Percentiles rank a stretch among this genome's conserved stretches.
phyloP scores from a whole-genome alignment of 2,797 vertebrate species.

The Chromis chromis region DNA sequence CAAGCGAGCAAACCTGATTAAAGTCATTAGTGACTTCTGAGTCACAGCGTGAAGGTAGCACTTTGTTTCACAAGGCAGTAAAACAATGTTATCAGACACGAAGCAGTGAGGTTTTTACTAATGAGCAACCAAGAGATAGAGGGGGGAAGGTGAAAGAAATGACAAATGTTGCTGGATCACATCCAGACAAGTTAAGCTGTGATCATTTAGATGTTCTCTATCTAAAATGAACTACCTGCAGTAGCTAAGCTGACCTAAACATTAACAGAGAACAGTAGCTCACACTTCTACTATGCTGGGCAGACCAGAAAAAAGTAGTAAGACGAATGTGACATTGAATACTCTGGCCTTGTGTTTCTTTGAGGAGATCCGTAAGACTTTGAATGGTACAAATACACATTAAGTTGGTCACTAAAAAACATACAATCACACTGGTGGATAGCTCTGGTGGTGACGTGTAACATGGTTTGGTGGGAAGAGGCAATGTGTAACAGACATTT shows the following conservation, averaged over 20 bases:
- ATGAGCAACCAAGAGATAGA: conserved; percentile 2
- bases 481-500: not conserved
- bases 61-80: conserved; percentile 36
- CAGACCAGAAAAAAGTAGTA: not conserved
- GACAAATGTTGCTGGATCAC: not conserved
- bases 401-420: not conserved
- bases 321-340: too few relatives aligned
- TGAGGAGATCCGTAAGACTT: not conserved
- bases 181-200: not conserved
- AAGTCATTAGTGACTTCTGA: conserved; percentile 11
- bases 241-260: too few relatives aligned
- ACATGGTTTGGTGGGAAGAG: not conserved
- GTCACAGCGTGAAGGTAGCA: conserved; percentile 27
- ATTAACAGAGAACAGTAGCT: too few relatives aligned
- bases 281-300: too few relatives aligned
- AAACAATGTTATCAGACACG: conserved; percentile 14
- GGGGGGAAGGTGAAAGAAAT: not conserved
- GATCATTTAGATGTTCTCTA: conserved; percentile 3
- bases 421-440: not conserved
- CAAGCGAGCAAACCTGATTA: conserved; percentile 13
- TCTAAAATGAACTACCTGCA: not conserved
- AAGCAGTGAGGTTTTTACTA: conserved; percentile 13
- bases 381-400: not conserved
- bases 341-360: not conserved
- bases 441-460: not conserved